Percentiles rank a stretch among this genome's conserved stretches.
phyloP scores from a whole-genome alignment of 2,113 vertebrate species.

The Aptenodytes patagonicus region DNA sequence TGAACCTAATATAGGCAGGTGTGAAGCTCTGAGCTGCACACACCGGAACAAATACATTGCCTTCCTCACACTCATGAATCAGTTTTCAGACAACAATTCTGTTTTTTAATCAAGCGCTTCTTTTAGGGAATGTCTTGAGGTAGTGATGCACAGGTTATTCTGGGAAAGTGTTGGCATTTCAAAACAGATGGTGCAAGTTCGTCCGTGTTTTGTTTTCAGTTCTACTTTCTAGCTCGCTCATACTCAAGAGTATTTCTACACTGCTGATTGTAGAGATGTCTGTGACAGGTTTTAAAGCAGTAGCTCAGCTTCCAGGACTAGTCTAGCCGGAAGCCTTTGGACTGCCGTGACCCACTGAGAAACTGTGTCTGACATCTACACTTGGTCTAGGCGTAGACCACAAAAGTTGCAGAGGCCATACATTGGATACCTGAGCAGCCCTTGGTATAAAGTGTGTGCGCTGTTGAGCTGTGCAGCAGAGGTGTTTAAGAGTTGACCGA shows the following conservation, averaged over 20 bases:
- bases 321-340: neutral
- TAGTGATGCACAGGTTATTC: neutral
- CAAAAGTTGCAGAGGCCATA: neutral
- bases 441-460: neutral
- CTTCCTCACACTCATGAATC: neutral
- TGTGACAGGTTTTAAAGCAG: neutral
- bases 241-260: neutral
- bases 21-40: neutral
- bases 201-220: neutral
- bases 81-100: neutral
- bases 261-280: neutral
- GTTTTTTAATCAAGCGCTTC: neutral
- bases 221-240: neutral
- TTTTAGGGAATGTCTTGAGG: neutral
- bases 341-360: neutral
- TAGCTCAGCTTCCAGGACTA: neutral
- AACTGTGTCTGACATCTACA: neutral
- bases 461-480: neutral
- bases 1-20: neutral
- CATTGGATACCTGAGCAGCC: neutral
- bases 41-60: neutral
- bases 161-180: neutral
- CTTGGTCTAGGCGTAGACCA: neutral
- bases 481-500: neutral
- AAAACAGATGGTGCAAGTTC: neutral